Percentiles rank a stretch among this genome's conserved stretches.
Evolutionary conservation across 2,888 invertebrate species (phyloP).

Genomic region (Malthinus seriepunctatus): DNA sequence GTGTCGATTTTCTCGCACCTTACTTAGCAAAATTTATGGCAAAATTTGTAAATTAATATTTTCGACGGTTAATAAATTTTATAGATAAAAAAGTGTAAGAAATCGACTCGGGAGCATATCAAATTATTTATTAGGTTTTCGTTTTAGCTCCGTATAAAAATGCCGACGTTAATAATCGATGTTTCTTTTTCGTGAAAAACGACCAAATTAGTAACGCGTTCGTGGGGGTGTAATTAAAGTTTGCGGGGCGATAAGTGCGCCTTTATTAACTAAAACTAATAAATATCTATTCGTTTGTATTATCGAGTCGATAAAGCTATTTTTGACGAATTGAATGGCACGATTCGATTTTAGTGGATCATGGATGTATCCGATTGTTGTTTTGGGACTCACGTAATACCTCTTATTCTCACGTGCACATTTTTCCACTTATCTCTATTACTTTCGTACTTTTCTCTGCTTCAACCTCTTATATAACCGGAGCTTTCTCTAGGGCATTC

Average conservation of each 20-base stretch:
- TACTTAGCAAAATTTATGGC: neutral
- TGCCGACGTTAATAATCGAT: constrained; percentile 15
- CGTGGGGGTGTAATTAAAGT: neutral
- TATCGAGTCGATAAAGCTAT: constrained; percentile 9
- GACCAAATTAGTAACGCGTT: constrained; percentile 9
- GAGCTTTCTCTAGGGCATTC: constrained; percentile 36
- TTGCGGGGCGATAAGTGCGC: neutral
- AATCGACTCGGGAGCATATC: neutral
- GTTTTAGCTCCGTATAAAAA: constrained; percentile 10
- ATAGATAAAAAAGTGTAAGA: too few relatives aligned
- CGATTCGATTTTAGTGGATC: constrained; percentile 17
- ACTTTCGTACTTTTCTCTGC: constrained; percentile 30
- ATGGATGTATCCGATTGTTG: constrained; percentile 27
- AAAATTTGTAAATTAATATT: neutral
- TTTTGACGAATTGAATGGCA: constrained; percentile 18
- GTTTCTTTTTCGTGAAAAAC: constrained; percentile 12
- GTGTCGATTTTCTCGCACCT: constrained; percentile 15
- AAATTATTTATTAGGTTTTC: constrained; percentile 15
- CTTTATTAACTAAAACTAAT: neutral
- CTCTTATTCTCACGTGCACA: constrained; percentile 37
- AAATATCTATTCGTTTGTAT: constrained; percentile 9
- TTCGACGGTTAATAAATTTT: neutral
- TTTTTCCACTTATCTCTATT: constrained; percentile 41
- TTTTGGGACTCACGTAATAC: constrained; percentile 24
- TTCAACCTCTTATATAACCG: constrained; percentile 34